Base-by-base conservation (phyloP, 2,888 invertebrate species). In the Belgica antarctica region DNA sequence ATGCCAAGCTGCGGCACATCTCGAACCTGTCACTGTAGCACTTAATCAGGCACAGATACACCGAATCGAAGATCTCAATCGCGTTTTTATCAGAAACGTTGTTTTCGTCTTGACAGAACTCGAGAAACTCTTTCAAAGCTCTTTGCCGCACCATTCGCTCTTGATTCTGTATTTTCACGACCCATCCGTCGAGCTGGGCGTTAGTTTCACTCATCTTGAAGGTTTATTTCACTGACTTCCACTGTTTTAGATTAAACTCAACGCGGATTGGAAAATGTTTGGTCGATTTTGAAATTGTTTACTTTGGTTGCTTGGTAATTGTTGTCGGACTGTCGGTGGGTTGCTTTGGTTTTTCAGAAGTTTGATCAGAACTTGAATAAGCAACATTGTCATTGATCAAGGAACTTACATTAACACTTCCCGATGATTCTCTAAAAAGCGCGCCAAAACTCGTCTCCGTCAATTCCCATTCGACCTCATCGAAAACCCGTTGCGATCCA, bases 21-120 rank as follows among this genome's bases (percentile, higher is more conserved):
- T 80, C 80, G 62, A 74, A 80, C 8, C 76, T 77, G 73, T 80
- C 80, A 0, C 74, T 72, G 69, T 79, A 80, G 65, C 78, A 78
- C 46, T 80, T 79, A 1, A 80, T 72, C 28, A 80, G 73, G 72
- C 78, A 76, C 62, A 80, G 72, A 72, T 80, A 79, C 2, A 75
- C 74, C 7, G 75, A 75, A 62, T 80, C 78, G 22, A 78, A 80
- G 0, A 75, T 70, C 1, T 71, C 22, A 2, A 72, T 70, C 19
- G 73, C 59, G 15, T 71, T 69, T 2, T 72, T 70, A 1, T 66
- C 25, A 10, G 24, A 28, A 17, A 70, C 36, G 10, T 34, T 31
- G 15, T 36, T n/a, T 10, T 70, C 27, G 15, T 47, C 47, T 57
- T 73, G 71, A 36, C 72, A 72, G 25, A 72, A 71, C n/a, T 71